Conservation (phyloP, 2,113 vertebrate species). For the Chaenogobius annularis region DNA sequence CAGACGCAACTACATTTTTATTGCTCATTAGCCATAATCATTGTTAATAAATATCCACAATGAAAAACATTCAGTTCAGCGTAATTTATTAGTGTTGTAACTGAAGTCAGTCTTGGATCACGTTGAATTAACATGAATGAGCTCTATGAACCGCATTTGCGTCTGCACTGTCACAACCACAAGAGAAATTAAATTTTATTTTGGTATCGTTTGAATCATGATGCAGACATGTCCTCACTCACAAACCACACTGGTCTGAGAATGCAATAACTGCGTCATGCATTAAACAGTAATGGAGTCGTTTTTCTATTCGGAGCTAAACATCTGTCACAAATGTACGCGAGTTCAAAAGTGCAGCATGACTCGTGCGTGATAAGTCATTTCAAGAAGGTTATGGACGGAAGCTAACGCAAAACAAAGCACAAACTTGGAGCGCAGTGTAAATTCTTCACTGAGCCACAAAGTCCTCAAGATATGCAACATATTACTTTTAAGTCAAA, state of each 20-base stretch:
- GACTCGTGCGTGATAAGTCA: background rate
- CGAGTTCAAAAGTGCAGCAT: background rate
- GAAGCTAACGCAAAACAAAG: no score
- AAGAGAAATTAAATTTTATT: conserved; percentile 28
- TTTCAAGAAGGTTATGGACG: no score
- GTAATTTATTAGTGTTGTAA: background rate
- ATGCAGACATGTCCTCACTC: conserved; percentile 47
- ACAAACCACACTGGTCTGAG: conserved; percentile 30
- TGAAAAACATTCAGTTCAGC: background rate
- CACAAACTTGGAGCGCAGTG: no score
- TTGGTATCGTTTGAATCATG: conserved; percentile 11
- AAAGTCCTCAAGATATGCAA: no score
- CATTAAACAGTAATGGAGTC: conserved; percentile 19
- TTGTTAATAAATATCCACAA: background rate
- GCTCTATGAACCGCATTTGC: background rate
- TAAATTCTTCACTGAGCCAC: no score
- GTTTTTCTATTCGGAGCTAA: background rate
- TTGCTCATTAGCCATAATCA: background rate
- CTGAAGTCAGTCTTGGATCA: conserved; percentile 9
- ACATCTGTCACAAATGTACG: background rate
- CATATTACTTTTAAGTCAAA: no score
- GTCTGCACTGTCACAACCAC: conserved; percentile 22
- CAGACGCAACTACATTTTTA: background rate
- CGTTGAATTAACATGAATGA: conserved; percentile 11
- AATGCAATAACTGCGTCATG: conserved; percentile 10